Base-by-base conservation (phyloP, 2,888 invertebrate genomes). In the Calephelis perditalis region DNA sequence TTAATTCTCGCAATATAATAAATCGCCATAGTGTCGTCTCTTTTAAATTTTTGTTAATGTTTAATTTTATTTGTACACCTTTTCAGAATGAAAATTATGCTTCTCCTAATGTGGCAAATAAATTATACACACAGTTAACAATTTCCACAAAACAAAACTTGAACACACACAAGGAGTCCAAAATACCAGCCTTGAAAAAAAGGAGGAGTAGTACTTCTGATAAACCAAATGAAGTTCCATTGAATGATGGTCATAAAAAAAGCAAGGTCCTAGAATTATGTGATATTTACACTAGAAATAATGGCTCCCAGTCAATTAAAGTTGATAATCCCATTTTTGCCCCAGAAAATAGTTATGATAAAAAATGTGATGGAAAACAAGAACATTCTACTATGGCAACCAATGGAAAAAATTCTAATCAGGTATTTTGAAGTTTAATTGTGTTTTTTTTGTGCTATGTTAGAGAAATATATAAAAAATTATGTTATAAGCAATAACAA, bases 201-300 rank as follows among this genome's bases (percentile, higher is more conserved):
- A 77, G 91, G 67, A 72, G 91, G 60, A 82, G 90, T 65, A 91
- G 91, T 64, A 85, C 90, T 15, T 90, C 91, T 0, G 91, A 91
- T 65, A 91, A 89, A 72, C 87, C 90, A 3, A 84, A 74, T 71
- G 90, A 91, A 68, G 70, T 81, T 1, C 78, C 76, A 47, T 71
- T 84, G 62, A 78, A 75, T 44, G 87, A 88, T 40, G 71, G 73
- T 49, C 74, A 78, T 57, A 90, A 90, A 67, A 90, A 84, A 68
- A 83, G 73, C 66, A 90, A 83, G 73, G 56, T 82, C 43, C 63
- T 82, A 65, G 87, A 86, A 68, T 74, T 82, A 66, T 81, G 80
- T 84, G 87, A 89, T 76, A 80, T 84, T 71, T 81, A 83, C 69
- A 81, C 73, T 72, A 85, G 72, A 74, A 84, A 76, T 71, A 82